Base-by-base conservation (phyloP, 2,113 vertebrate species). In the Serranochromis macrocephalus region DNA sequence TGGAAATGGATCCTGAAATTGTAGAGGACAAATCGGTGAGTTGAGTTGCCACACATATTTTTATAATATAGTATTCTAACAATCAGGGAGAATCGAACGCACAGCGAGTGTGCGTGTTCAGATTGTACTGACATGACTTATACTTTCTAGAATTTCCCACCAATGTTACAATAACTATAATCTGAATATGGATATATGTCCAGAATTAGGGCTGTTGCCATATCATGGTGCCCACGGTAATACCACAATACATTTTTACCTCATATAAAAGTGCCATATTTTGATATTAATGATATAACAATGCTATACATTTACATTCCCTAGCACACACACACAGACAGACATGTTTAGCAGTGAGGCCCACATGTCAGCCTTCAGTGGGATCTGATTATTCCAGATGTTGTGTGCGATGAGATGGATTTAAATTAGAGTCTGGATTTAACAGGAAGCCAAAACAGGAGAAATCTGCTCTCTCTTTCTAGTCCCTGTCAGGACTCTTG, bases 1-100 rank as follows among this genome's bases (percentile, higher is more conserved):
- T 97, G 92, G 96, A 97, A 84, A 93, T 96, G 57, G 96, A 84
- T 93, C 96, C 95, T 91, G 93, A 95, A 54, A 51, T 87, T 36
- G n/a, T 88, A 19, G 94, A 95, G 85, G 95, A 97, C 51, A 94
- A 96, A 63, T 94, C 92, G 88, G 96, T 96, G 85, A 94, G 96
- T 93, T 3, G 40, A 14, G 14, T 14, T 58, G 29, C 4, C 6
- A 3, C 8, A 29, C 24, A 12, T 75, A 3, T 87, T 80, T 82
- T 21, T 12, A 8, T 31, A 49, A 29, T 0, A 31, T 29, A 49
- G 9, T 47, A 11, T 75, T 75, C 40, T 75, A 26, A 5, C 40
- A 26, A 24, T 45, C 68, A 11, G 42, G 24, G 24, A 11, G 9
- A 75, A 26, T 47, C 9, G 16, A 12, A 75, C 9, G 4, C 68